phyloP scores from a whole-genome alignment of 2,797 vertebrate genomes.

The Diceros bicornis region DNA sequence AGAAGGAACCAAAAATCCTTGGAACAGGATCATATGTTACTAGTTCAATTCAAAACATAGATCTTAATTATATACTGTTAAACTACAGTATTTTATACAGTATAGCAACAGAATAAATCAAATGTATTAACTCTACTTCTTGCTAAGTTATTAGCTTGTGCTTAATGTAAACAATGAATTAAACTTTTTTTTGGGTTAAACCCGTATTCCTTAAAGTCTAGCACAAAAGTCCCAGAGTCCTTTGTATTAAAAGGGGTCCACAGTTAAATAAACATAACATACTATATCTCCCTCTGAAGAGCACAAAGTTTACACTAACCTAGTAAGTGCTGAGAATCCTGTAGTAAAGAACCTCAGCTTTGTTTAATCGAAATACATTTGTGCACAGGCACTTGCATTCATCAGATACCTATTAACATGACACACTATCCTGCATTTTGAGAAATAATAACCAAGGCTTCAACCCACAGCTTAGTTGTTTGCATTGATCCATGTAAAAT shows the following conservation, averaged over 20 bases:
- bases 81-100: neutral
- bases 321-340: neutral
- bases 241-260: neutral
- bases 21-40: neutral
- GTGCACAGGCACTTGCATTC: neutral
- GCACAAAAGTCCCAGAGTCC: neutral
- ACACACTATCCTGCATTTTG: neutral
- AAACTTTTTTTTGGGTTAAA: neutral
- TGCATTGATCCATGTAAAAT: conserved; percentile 14
- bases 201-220: neutral
- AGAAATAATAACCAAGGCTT: neutral
- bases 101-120: neutral
- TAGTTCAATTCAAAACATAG: conserved; percentile 43
- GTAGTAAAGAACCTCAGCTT: neutral
- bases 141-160: neutral
- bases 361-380: neutral
- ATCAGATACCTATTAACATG: neutral
- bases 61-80: neutral
- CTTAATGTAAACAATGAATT: conserved; percentile 10
- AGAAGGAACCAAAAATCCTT: conserved; percentile 19
- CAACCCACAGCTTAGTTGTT: conserved; percentile 14
- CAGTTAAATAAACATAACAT: neutral
- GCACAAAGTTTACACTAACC: neutral
- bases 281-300: neutral
- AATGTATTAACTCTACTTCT: neutral